Conservation (phyloP, 2,797 vertebrate species). For the Enteromius anoplus region DNA sequence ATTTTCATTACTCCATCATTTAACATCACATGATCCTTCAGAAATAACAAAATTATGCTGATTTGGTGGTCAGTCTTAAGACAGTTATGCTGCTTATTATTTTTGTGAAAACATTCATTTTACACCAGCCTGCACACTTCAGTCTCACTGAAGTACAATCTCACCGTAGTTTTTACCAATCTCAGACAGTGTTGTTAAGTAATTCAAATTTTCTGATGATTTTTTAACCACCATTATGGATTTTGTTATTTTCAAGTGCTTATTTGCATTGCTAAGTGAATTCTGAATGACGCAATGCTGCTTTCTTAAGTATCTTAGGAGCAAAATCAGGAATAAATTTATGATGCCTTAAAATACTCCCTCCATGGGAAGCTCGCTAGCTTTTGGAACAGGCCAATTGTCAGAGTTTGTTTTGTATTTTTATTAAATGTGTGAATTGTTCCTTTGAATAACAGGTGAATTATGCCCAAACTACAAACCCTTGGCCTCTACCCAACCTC, state of each 20-base stretch:
- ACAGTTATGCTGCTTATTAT: neutral
- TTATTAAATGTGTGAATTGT: slow-evolving; percentile 32
- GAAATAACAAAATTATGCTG: neutral
- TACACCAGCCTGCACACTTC: neutral
- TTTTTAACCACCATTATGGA: neutral
- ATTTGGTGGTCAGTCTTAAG: neutral
- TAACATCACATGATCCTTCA: neutral
- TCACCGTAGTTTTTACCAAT: too few species aligned
- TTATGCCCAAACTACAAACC: slow-evolving; percentile 32
- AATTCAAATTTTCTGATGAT: neutral
- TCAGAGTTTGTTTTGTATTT: slow-evolving; percentile 9
- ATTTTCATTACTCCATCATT: neutral
- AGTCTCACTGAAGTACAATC: neutral
- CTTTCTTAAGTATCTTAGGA: neutral
- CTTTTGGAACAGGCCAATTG: slow-evolving; percentile 14
- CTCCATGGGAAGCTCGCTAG: neutral
- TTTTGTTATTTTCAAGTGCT: neutral
- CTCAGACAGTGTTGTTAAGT: neutral
- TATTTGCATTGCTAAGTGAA: neutral
- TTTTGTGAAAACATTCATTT: neutral
- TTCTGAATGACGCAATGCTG: neutral
- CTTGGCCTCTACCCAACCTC: slow-evolving; percentile 27
- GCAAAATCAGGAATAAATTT: slow-evolving; percentile 8
- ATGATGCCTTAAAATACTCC: slow-evolving; percentile 10
- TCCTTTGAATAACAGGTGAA: slow-evolving; percentile 52